Percentiles rank a stretch among this genome's conserved stretches.
Evolutionary conservation across 2,888 invertebrate genomes (phyloP).

Genomic region (Pelosia muscerda): DNA sequence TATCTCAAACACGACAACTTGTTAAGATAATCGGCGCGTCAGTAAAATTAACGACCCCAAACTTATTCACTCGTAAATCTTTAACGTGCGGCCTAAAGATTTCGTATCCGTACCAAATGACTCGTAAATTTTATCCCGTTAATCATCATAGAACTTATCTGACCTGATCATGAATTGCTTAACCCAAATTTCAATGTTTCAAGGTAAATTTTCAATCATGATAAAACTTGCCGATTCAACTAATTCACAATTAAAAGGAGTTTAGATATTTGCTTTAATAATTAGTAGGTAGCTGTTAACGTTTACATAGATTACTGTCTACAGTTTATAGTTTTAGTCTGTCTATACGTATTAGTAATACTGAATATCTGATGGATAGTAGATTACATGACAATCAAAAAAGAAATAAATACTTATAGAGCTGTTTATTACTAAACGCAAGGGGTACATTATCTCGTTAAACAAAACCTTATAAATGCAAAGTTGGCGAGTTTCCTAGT

Average conservation of each 20-base stretch:
- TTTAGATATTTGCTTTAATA: not conserved
- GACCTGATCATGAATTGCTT: constrained; percentile 22
- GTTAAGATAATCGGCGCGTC: constrained; percentile 61
- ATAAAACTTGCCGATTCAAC: not conserved
- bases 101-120: constrained; percentile 42
- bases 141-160: constrained; percentile 36
- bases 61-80: constrained; percentile 61
- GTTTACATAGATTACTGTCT: not conserved
- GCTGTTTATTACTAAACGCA: no score
- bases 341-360: no score
- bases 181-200: constrained; percentile 11
- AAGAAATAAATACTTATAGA: no score
- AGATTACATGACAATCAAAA: no score
- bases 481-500: not conserved
- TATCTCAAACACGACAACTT: constrained; percentile 53
- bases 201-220: constrained; percentile 3
- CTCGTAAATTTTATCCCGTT: constrained; percentile 28
- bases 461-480: no score
- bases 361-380: no score
- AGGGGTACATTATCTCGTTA: no score
- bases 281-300: constrained; percentile 10
- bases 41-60: constrained; percentile 59
- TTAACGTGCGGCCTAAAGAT: constrained; percentile 53
- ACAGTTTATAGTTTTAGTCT: not conserved
- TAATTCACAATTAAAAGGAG: not conserved